phyloP scores from a whole-genome alignment of 2,888 invertebrate genomes.

The Sialis fuliginosa region DNA sequence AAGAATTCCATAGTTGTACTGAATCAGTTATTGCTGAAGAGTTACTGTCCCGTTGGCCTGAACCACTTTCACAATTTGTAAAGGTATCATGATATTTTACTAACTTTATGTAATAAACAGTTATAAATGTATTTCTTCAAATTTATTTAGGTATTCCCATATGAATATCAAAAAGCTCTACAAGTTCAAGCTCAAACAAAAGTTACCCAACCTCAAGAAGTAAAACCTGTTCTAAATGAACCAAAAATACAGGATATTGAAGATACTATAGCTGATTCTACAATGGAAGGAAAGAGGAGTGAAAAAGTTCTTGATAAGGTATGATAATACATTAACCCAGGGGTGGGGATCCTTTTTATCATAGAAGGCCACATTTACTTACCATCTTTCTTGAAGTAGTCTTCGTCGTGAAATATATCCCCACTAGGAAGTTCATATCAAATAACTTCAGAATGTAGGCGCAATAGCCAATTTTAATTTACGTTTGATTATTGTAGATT shows the following conservation, averaged over 20 bases:
- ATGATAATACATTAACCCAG: slow-evolving; percentile 28
- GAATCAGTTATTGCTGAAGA: slow-evolving; percentile 39
- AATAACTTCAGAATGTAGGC: too few relatives aligned
- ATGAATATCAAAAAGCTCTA: slow-evolving; percentile 86
- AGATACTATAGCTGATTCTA: slow-evolving; percentile 64
- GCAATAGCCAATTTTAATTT: too few relatives aligned
- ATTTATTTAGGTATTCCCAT: slow-evolving; percentile 68
- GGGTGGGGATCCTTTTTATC: too few relatives aligned
- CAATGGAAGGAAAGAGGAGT: slow-evolving; percentile 59
- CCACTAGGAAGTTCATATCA: too few relatives aligned
- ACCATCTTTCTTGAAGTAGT: too few relatives aligned
- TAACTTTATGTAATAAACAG: too few relatives aligned
- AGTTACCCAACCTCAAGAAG: slow-evolving; percentile 9
- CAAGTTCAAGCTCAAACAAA: slow-evolving; percentile 36
- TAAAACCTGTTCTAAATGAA: slow-evolving; percentile 17
- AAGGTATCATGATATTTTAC: slow-evolving; percentile 28
- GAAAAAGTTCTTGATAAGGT: slow-evolving; percentile 71
- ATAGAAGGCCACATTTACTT: too few relatives aligned
- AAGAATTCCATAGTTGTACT: slow-evolving; percentile 76
- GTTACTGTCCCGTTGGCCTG: slow-evolving; percentile 62
- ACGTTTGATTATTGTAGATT: too few relatives aligned
- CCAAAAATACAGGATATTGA: slow-evolving; percentile 56
- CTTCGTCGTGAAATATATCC: too few relatives aligned
- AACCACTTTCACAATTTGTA: slow-evolving; percentile 53
- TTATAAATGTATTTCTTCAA: not conserved